phyloP scores from a whole-genome alignment of 2,113 vertebrate species.

The Anoura caudifer region DNA sequence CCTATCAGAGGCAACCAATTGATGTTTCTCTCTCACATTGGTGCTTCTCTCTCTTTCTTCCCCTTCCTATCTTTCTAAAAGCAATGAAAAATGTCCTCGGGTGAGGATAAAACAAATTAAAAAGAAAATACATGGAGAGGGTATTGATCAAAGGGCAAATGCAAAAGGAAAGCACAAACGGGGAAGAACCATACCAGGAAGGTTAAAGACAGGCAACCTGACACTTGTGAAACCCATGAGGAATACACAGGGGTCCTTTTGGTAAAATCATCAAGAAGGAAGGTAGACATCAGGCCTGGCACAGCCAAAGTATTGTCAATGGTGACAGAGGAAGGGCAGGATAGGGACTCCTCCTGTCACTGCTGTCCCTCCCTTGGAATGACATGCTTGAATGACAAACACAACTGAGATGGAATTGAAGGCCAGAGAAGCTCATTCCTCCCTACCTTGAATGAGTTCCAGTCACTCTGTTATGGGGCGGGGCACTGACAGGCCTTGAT shows the following conservation, averaged over 20 bases:
- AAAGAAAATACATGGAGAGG: no score
- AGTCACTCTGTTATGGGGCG: no score
- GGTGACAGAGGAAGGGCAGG: not conserved
- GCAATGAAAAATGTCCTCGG: not conserved
- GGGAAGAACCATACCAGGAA: not conserved
- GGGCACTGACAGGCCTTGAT: not conserved
- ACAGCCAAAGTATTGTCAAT: accelerated
- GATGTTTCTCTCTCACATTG: no score
- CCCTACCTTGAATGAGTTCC: no score
- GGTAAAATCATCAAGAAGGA: not conserved
- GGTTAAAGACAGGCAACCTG: not conserved
- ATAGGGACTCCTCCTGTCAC: not conserved
- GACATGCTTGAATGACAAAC: not conserved
- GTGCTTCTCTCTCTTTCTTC: not conserved
- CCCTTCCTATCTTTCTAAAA: not conserved
- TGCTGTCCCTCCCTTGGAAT: not conserved
- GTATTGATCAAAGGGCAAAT: not conserved
- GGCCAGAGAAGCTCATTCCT: not conserved
- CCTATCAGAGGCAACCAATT: no score
- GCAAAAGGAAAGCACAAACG: not conserved
- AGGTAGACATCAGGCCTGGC: not conserved
- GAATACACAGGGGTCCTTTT: not conserved
- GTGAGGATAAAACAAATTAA: not conserved
- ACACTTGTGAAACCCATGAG: not conserved
- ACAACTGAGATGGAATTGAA: not conserved